These are phyloP conservation scores for Drosophila helvetica DNA, from an alignment of 2,888 invertebrate genomes.

Conservation along the genomic window DNA sequence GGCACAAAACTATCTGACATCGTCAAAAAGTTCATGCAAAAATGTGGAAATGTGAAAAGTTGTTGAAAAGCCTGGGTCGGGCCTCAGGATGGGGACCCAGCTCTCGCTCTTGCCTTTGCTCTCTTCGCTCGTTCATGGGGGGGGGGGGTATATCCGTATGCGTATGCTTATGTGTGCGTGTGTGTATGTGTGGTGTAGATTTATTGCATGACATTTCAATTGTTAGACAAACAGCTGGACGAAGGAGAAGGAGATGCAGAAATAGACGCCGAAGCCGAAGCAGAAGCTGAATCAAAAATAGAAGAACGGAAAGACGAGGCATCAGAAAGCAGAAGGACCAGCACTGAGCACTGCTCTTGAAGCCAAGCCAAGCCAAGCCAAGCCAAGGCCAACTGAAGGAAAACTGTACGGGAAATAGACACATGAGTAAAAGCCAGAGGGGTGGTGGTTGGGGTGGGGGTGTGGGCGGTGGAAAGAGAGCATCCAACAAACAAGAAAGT, in stretches of 20 bases:
- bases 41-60: conserved; percentile 76
- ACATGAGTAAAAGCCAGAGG: too few species aligned
- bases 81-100: conserved; percentile 35
- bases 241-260: conserved; percentile 46
- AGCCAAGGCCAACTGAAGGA: conserved; percentile 59
- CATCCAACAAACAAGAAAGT: conserved; percentile 28
- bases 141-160: conserved; percentile 4
- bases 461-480: neutral
- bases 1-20: conserved; percentile 73
- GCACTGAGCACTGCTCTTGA: conserved; percentile 49
- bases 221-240: conserved; percentile 78
- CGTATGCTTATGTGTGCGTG: conserved; percentile 20
- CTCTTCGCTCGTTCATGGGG: neutral
- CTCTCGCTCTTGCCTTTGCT: too few species aligned
- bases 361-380: conserved; percentile 55
- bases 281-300: conserved; percentile 42
- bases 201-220: conserved; percentile 78
- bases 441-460: neutral
- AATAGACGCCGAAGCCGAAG: conserved; percentile 42
- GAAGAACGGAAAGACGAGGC: conserved; percentile 6
- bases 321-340: conserved; percentile 16
- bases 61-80: conserved; percentile 68
- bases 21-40: conserved; percentile 77
- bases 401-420: conserved; percentile 38
- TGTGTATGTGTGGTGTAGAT: conserved; percentile 62